phyloP scores from a whole-genome alignment of 2,113 vertebrate genomes.

The Antennarius striatus region DNA sequence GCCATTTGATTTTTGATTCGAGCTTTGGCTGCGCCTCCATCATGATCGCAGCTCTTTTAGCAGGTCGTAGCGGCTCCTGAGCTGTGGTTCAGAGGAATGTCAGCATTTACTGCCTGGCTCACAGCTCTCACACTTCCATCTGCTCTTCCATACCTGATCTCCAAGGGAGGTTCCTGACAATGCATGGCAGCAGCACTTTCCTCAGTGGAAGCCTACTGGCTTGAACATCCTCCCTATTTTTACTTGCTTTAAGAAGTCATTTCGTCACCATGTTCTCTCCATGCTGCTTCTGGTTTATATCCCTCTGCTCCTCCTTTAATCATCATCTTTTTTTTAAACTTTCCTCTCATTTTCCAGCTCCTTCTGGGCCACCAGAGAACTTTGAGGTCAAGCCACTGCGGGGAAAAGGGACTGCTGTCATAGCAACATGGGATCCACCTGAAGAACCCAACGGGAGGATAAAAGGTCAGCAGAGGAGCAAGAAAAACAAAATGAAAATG shows the following conservation, averaged over 20 bases:
- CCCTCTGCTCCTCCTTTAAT: conserved; percentile 20
- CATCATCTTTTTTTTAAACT: conserved; percentile 35
- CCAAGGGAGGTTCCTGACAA: conserved; percentile 41
- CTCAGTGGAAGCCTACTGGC: conserved; percentile 44
- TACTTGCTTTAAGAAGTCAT: conserved; percentile 37
- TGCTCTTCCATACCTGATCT: conserved; percentile 52
- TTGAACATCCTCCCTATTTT: conserved; percentile 31
- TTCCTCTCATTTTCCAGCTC: conserved; percentile 80
- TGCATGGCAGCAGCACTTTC: conserved; percentile 52
- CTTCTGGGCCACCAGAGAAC: conserved; percentile 91
- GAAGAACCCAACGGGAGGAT: conserved; percentile 91
- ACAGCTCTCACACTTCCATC: conserved; percentile 45
- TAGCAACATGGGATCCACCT: conserved; percentile 91
- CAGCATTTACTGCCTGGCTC: conserved; percentile 61
- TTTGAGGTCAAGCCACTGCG: conserved; percentile 89
- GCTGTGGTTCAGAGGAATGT: conserved; percentile 59
- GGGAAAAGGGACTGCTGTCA: conserved; percentile 89
- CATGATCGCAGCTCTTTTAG: conserved; percentile 40
- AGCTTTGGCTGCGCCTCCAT: conserved; percentile 32
- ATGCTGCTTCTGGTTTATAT: conserved; percentile 32
- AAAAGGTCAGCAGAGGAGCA: conserved; percentile 82
- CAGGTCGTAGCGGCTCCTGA: conserved; percentile 50
- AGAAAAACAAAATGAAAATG: not conserved
- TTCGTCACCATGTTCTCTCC: conserved; percentile 24
- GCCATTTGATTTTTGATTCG: conserved; percentile 40